Percentiles rank a stretch among this genome's conserved stretches.
Evolutionary conservation across 2,797 vertebrate species (phyloP).

Genomic region (Calcarius lapponicus): DNA sequence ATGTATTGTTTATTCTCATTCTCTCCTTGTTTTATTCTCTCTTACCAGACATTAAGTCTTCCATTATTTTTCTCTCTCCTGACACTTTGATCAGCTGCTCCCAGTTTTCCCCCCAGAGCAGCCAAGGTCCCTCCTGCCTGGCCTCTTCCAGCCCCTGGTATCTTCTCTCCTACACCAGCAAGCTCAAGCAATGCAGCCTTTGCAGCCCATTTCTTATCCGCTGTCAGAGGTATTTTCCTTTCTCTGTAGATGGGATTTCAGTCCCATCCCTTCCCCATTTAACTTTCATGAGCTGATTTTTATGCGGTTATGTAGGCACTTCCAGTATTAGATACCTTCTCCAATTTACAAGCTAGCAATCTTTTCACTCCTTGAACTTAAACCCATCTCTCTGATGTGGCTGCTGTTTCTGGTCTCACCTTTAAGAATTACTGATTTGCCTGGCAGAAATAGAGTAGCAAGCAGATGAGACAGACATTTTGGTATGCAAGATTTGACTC

Average conservation of each 20-base stretch:
- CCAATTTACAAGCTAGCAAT: background rate
- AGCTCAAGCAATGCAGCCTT: background rate
- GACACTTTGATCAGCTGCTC: background rate
- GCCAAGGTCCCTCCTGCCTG: background rate
- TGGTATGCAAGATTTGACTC: background rate
- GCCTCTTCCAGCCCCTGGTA: background rate
- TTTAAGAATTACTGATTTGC: background rate
- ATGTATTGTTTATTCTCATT: background rate
- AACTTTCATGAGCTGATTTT: background rate
- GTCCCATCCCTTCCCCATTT: background rate
- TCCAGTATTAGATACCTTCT: background rate
- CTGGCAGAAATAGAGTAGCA: background rate
- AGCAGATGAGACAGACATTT: background rate
- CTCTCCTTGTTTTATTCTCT: background rate
- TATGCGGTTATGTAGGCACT: background rate
- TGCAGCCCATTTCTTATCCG: background rate
- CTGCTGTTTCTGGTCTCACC: background rate
- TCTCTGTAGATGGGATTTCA: background rate
- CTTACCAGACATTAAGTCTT: background rate
- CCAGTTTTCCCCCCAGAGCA: background rate
- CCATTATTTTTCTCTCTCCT: background rate
- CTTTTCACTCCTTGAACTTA: background rate
- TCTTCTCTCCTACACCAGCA: background rate
- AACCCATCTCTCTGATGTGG: background rate
- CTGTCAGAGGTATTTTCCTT: background rate